Evolutionary conservation across 2,113 vertebrate genomes (phyloP).

Genomic region (Tupaia chinensis): DNA sequence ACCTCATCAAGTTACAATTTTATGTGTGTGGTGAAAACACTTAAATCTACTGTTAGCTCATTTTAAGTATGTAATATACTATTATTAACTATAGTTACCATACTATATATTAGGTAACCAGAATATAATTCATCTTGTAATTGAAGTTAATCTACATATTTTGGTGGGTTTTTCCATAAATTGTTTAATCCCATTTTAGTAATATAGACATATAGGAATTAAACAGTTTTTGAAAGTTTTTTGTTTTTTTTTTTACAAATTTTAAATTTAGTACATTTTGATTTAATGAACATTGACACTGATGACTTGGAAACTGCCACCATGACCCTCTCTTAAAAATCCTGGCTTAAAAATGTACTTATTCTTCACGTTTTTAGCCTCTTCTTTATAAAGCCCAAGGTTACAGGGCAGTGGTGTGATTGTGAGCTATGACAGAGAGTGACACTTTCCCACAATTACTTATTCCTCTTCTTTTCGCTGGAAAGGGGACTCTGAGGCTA

Average conservation of each 20-base stretch:
- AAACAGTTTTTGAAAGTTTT: background rate
- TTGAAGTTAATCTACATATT: background rate
- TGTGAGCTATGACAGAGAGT: background rate
- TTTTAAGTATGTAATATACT: background rate
- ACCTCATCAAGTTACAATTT: background rate
- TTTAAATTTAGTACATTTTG: background rate
- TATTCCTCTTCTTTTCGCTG: background rate
- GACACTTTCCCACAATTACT: background rate
- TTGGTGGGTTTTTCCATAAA: background rate
- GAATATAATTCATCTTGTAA: background rate
- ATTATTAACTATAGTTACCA: background rate
- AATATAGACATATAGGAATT: background rate
- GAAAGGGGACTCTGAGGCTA: too few species aligned
- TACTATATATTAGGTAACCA: background rate
- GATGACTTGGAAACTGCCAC: background rate
- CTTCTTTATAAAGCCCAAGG: background rate
- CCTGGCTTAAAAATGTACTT: background rate
- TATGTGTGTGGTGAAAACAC: background rate
- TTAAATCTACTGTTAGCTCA: background rate
- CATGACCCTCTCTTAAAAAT: background rate
- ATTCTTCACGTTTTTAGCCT: background rate
- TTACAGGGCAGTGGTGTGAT: rapidly evolving
- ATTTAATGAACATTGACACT: background rate
- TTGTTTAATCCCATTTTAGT: background rate
- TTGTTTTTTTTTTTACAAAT: background rate